Evolutionary conservation across 2,113 vertebrate species (phyloP), one percentile per base, ranked within the genome.

Genomic region (Setophaga petechia): DNA sequence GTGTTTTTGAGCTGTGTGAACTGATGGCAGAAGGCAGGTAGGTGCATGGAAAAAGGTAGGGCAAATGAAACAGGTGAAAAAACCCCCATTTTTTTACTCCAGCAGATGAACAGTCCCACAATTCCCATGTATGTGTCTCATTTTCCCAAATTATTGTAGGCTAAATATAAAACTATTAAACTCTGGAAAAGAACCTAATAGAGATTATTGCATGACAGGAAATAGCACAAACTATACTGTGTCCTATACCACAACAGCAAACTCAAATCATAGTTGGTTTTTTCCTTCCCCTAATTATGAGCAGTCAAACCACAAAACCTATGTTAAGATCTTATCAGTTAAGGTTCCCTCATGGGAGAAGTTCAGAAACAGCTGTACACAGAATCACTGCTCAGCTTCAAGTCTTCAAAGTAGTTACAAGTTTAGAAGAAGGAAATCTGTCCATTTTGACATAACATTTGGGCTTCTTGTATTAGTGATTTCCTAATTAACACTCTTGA

Each of bases 261-360:
- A 62, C 49, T 82, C 81, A 22, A 37, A 82, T 33, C 51, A 82
- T 11, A 78, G 74, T 3, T 28, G 27, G n/a, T 41, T 89, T 96
- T 84, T 90, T 95, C 87, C 75, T 90, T 91, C 78, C 63, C 66
- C 51, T 89, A 72, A 82, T 89, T 69, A 91, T 73, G 24, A 91
- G 71, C 37, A 68, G 28, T 52, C 49, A 94, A 97, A 91, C 87
- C 62, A 84, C 91, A 91, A 93, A 91, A 75, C 13, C 44, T 51
- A 58, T 43, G 55, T 72, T 85, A 87, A 89, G 87, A 89, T 89
- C 47, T 78, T 95, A 91, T 68, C 85, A 51, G 63, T 28, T 37
- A 85, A 69, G 33, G 51, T n/a, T 23, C 31, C 78, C 71, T 20
- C 49, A 59, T 15, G 43, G 76, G 75, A 85, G 24, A 73, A 65